Base-by-base conservation (phyloP, 37 sponge, comb jelly and placozoan species). In the Eunapius fragilis region DNA sequence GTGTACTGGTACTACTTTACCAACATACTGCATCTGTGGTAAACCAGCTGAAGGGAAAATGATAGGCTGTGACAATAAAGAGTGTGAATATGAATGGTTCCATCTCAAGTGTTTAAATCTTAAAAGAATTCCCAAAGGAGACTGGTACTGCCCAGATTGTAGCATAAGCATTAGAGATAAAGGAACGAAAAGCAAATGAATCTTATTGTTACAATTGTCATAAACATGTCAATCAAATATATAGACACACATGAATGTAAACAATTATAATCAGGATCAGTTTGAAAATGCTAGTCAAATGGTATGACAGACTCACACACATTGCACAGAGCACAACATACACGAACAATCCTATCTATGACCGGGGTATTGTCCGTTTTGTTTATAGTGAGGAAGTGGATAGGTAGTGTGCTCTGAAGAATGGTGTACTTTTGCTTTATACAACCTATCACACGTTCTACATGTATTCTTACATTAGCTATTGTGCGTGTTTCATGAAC, bases 381-480 rank as follows among this genome's bases (percentile, higher is more conserved):
- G n/a, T 48, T 74, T 72, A 25, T 68, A 17, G 45, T 68, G 33
- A 88, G 76, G 80, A 84, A 91, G 11, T 87, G 82, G 47, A 91
- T 81, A 32, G 87, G 89, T 25, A 82, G 49, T 41, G 91, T 93
- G 11, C 71, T 68, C 27, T 79, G 74, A 10, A 93, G 71, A 36
- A 94, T 83, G 19, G 77, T 32, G 37, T 88, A 94, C 67, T 87
- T 91, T 68, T 89, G 86, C 35, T 84, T 33, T 2, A 94, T 85
- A 33, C 4, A 27, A 10, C 92, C 92, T 37, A 94, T 94, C 7
- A 94, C 87, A 13, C 89, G 32, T 84, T 94, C 92, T 0, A 94
- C 95, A 70, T 94, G 95, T 14, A 94, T 94, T 22, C 89, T 37
- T n/a, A 94, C 92, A 88, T 94, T 91, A 10, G 92, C 95, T 19